Evolutionary conservation across 2,113 vertebrate species (phyloP).

Genomic region (Stegostoma tigrinum): DNA sequence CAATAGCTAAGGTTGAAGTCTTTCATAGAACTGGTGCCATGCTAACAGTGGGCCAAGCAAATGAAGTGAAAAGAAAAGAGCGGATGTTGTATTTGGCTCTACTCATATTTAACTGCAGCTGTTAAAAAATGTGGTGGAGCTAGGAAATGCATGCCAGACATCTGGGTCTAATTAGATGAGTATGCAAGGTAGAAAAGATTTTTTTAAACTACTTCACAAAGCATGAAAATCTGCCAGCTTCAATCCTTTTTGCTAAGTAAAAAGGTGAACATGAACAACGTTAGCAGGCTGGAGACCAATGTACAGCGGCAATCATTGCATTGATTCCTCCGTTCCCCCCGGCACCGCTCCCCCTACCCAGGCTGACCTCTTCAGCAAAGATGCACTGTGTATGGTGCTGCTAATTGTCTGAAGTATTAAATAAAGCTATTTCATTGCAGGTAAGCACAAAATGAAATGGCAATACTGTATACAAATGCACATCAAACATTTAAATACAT

Average conservation of each 20-base stretch:
- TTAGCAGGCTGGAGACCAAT: not conserved
- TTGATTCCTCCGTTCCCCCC: not conserved
- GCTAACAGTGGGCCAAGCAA: slow-evolving; percentile 3
- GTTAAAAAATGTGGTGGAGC: slow-evolving; percentile 22
- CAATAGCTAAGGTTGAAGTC: slow-evolving; percentile 24
- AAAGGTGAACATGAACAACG: not conserved
- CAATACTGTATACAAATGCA: not conserved
- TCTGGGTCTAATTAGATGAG: slow-evolving; percentile 29
- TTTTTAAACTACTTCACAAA: not conserved
- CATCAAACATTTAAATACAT: not conserved
- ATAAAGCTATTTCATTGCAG: slow-evolving; percentile 7
- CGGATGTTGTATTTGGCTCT: slow-evolving; percentile 37
- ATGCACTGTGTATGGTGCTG: not conserved
- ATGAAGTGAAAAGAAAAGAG: slow-evolving; percentile 27
- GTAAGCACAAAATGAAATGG: not conserved
- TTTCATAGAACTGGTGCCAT: slow-evolving; percentile 32
- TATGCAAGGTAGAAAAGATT: slow-evolving; percentile 31
- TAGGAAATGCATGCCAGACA: slow-evolving; percentile 15
- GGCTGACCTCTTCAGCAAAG: not conserved
- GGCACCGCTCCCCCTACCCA: too few species aligned
- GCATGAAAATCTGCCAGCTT: slow-evolving; percentile 6
- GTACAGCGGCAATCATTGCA: not conserved
- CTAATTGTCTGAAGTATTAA: slow-evolving; percentile 13
- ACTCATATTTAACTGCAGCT: slow-evolving; percentile 32
- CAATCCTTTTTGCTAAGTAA: not conserved